Conservation (phyloP, 1,140 invertebrate genomes). For the Portunus trituberculatus region DNA sequence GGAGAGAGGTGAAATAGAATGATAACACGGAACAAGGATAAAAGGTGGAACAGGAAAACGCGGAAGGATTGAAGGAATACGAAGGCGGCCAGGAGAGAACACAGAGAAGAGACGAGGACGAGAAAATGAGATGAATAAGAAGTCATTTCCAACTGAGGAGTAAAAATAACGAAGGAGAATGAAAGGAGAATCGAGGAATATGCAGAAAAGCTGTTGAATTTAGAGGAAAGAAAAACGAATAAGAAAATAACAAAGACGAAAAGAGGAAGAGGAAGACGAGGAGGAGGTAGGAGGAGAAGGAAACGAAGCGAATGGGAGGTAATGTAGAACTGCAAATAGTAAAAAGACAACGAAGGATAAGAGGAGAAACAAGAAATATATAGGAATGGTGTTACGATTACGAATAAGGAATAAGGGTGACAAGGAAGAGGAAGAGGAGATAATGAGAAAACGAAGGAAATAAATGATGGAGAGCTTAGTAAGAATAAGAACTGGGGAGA, state of each 20-base stretch:
- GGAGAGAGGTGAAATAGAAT: background rate
- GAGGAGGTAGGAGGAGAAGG: background rate
- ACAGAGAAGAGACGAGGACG: no score
- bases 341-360: background rate
- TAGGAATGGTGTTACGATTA: background rate
- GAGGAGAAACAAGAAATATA: background rate
- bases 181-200: background rate
- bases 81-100: no score
- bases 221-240: background rate
- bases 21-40: background rate
- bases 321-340: background rate
- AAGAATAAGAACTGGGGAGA: no score
- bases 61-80: background rate
- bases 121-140: background rate
- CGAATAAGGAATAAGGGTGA: no score
- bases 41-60: background rate
- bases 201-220: background rate
- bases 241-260: background rate
- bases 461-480: no score
- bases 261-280: background rate
- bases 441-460: no score
- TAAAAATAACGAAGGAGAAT: background rate
- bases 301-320: background rate
- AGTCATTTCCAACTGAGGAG: background rate
- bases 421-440: no score